phyloP scores from a whole-genome alignment of 2,797 vertebrate species.

The Gorsachius magnificus region DNA sequence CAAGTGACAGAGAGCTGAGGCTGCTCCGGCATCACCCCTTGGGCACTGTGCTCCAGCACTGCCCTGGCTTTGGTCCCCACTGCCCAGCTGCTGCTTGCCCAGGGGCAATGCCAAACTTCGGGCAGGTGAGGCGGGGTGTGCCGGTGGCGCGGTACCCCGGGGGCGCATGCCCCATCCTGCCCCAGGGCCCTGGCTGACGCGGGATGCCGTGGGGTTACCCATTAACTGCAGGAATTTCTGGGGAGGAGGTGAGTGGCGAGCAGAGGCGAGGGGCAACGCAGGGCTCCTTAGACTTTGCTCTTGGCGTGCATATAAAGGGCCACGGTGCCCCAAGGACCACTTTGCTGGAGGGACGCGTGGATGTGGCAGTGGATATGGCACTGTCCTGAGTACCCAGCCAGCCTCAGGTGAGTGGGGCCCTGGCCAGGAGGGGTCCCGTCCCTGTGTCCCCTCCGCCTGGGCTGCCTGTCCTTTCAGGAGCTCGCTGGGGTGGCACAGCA shows the following conservation, averaged over 20 bases:
- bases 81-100: rapidly evolving
- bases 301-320: slow-evolving; percentile 69
- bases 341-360: background rate
- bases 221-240: slow-evolving; percentile 78
- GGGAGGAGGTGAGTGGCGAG: slow-evolving; percentile 58
- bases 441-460: rapidly evolving
- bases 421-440: background rate
- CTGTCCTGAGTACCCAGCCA: background rate
- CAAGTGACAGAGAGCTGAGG: background rate
- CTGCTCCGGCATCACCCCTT: rapidly evolving
- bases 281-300: slow-evolving; percentile 78
- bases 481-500: rapidly evolving
- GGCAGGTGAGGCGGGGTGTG: rapidly evolving
- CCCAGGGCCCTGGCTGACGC: background rate
- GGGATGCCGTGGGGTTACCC: slow-evolving; percentile 61
- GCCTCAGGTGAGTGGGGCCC: slow-evolving; percentile 46
- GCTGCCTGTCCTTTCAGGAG: background rate
- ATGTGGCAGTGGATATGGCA: background rate
- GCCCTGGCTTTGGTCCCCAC: rapidly evolving
- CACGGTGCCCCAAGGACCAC: background rate
- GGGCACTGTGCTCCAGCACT: background rate
- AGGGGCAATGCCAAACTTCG: rapidly evolving
- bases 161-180: background rate
- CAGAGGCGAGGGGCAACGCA: slow-evolving; percentile 4
- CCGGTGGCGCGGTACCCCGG: rapidly evolving